Percentiles rank a stretch among this genome's conserved stretches.
These are phyloP conservation scores for Diadegma fenestrale DNA, from an alignment of 2,888 invertebrate species.

Conservation along the genomic window DNA sequence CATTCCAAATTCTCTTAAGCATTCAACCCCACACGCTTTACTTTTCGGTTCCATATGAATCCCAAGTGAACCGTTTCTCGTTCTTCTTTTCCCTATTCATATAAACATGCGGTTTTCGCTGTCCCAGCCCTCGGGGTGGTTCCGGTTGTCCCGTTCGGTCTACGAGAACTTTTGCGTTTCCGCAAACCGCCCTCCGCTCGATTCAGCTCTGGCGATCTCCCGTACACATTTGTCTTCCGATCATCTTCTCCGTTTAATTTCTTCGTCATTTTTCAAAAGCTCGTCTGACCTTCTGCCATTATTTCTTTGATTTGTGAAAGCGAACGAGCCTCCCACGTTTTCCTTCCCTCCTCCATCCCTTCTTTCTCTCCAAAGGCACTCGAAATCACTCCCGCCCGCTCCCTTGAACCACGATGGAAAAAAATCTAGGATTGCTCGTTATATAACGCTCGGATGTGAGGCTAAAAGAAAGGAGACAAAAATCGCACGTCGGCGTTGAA, in stretches of 20 bases:
- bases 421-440: slow-evolving; percentile 13
- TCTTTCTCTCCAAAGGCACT: slow-evolving; percentile 44
- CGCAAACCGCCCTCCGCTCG: slow-evolving; percentile 60
- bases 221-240: slow-evolving; percentile 25
- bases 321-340: slow-evolving; percentile 63
- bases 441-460: slow-evolving; percentile 15
- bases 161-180: slow-evolving; percentile 45
- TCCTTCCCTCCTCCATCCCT: slow-evolving; percentile 34
- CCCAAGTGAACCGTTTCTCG: slow-evolving; percentile 32
- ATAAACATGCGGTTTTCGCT: slow-evolving; percentile 23
- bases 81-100: slow-evolving; percentile 20
- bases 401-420: slow-evolving; percentile 30
- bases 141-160: slow-evolving; percentile 65
- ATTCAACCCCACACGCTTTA: slow-evolving; percentile 22
- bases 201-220: slow-evolving; percentile 11
- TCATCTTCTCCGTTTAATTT: slow-evolving; percentile 22
- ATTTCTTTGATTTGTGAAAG: slow-evolving; percentile 3
- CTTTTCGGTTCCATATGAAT: slow-evolving; percentile 46
- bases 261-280: slow-evolving; percentile 43
- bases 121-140: slow-evolving; percentile 56
- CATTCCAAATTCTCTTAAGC: slow-evolving; percentile 33
- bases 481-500: slow-evolving; percentile 27
- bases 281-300: slow-evolving; percentile 7
- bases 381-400: slow-evolving; percentile 34
- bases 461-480: neutral